Conservation (phyloP, 2,888 invertebrate genomes). For the Dastarcus helophoroides region DNA sequence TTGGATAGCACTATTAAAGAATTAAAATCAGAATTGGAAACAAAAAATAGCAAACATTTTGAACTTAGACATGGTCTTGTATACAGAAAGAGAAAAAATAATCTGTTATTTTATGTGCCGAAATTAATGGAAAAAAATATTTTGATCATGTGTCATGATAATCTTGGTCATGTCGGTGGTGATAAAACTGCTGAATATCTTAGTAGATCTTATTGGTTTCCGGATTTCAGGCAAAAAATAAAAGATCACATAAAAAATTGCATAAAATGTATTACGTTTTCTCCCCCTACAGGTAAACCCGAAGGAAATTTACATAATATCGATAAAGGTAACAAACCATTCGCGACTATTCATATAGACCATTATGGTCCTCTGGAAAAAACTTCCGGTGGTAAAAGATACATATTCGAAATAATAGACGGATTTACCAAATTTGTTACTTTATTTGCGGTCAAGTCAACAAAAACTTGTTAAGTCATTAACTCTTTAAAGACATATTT, state of each 20-base stretch:
- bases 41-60: conserved; percentile 10
- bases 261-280: conserved; percentile 20
- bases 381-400: conserved; percentile 10
- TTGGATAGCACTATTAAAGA: conserved; percentile 16
- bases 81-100: conserved; percentile 12
- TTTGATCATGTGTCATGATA: conserved; percentile 14
- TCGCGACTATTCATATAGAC: conserved; percentile 21
- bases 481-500: conserved; percentile 15
- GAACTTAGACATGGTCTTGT: conserved; percentile 17
- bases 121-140: conserved; percentile 13
- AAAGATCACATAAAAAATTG: conserved; percentile 20
- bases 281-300: conserved; percentile 15
- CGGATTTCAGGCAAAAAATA: conserved; percentile 18
- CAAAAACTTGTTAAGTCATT: conserved; percentile 14
- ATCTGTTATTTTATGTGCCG: conserved; percentile 17
- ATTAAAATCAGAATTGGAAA: conserved; percentile 15
- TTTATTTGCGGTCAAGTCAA: conserved; percentile 16
- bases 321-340: conserved; percentile 21
- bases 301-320: conserved; percentile 21
- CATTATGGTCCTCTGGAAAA: conserved; percentile 21
- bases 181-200: conserved; percentile 21
- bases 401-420: conserved; percentile 21
- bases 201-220: conserved; percentile 23
- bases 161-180: conserved; percentile 22
- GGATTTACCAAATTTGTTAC: conserved; percentile 20